These are phyloP conservation scores for Pseudococcus longispinus DNA, from an alignment of 2,888 invertebrate species.

Conservation along the genomic window DNA sequence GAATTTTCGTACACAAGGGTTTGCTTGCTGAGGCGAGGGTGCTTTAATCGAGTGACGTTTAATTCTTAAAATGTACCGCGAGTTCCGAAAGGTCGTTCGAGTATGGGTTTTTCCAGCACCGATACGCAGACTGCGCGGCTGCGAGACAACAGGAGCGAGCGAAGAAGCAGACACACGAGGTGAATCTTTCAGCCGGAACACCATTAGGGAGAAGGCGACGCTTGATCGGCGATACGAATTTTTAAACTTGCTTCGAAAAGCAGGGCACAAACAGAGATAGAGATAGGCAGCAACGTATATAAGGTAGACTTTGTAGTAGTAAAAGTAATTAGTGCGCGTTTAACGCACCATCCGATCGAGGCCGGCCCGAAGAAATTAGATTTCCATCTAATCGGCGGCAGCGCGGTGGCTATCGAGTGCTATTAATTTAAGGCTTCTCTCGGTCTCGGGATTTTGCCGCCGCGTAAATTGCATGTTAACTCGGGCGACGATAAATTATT, in stretches of 20 bases:
- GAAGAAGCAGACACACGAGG: background rate
- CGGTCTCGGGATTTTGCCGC: background rate
- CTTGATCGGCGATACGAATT: background rate
- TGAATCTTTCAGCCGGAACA: background rate
- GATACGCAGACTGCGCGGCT: background rate
- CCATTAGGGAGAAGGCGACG: background rate
- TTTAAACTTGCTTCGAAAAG: slow-evolving; percentile 2
- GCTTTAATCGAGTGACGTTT: background rate
- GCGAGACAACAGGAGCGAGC: too few species aligned
- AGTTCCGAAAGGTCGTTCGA: background rate
- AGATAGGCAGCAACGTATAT: background rate
- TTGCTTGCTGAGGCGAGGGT: background rate
- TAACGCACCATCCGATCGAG: background rate
- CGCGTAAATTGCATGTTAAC: slow-evolving; percentile 22
- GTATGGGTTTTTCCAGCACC: background rate
- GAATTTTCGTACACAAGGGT: background rate
- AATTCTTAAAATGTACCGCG: background rate
- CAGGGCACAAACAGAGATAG: background rate
- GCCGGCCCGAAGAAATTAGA: slow-evolving; percentile 7
- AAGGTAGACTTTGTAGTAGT: background rate
- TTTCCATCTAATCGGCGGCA: slow-evolving; percentile 1
- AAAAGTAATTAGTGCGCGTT: slow-evolving; percentile 23
- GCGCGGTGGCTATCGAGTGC: slow-evolving; percentile 5
- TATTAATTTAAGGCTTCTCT: slow-evolving; percentile 23
- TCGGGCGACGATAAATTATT: slow-evolving; percentile 17